These are phyloP conservation scores for Aphis gossypii DNA, from an alignment of 1,140 invertebrate genomes.

Conservation along the genomic window DNA sequence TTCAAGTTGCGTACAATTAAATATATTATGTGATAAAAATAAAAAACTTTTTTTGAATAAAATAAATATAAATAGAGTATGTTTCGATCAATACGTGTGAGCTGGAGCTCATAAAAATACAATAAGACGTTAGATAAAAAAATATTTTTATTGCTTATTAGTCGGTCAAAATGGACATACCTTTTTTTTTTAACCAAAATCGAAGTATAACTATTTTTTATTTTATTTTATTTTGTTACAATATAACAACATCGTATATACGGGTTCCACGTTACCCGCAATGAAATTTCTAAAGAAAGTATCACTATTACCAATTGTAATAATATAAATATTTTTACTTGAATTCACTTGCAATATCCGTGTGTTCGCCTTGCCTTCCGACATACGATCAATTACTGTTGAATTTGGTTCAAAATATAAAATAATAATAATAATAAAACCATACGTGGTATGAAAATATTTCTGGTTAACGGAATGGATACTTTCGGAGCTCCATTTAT, in stretches of 20 bases:
- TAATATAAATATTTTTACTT: not conserved
- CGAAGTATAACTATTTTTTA: not conserved
- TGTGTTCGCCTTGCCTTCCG: not conserved
- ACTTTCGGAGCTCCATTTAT: not conserved
- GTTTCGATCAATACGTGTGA: not conserved
- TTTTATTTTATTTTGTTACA: not conserved
- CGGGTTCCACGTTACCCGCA: not conserved
- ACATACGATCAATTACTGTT: not conserved
- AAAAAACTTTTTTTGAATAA: not conserved
- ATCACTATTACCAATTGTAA: not conserved
- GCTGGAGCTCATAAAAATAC: not conserved
- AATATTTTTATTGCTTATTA: not conserved
- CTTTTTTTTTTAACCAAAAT: not conserved
- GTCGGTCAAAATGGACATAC: not conserved
- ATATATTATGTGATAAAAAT: not conserved
- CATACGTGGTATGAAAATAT: not conserved
- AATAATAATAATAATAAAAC: not conserved
- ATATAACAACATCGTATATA: not conserved
- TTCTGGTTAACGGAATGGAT: not conserved
- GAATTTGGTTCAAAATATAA: not conserved
- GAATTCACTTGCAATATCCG: not conserved
- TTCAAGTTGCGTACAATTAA: not conserved
- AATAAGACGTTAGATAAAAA: not conserved
- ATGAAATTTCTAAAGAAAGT: not conserved
- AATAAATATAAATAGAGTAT: not conserved